Evolutionary conservation across 1,140 invertebrate species (phyloP).

Genomic region (Brachionus manjavacas): DNA sequence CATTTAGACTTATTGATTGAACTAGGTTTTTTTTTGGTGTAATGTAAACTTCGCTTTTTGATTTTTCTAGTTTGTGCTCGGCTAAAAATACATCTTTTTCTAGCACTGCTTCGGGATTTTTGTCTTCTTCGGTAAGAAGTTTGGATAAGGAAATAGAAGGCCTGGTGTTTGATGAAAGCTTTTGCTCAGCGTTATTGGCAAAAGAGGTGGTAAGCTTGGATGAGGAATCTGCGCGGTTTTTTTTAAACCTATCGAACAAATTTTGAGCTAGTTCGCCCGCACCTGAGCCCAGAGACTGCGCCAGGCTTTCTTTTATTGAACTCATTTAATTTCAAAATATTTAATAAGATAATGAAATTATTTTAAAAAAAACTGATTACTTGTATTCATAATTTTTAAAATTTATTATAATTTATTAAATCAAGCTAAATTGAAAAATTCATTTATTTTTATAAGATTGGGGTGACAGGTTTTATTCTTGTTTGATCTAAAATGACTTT

Average conservation of each 20-base stretch:
- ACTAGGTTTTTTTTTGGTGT: neutral
- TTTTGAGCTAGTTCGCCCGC: neutral
- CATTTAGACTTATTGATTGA: neutral
- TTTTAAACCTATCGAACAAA: neutral
- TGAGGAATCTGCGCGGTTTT: neutral
- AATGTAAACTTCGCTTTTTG: neutral
- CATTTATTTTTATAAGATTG: neutral
- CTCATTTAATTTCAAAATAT: neutral
- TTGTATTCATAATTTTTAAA: neutral
- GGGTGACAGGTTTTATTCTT: neutral
- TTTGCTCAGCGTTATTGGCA: neutral
- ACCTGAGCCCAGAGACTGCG: neutral
- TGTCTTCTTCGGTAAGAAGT: neutral
- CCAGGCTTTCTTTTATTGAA: constrained; percentile 16
- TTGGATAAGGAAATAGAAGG: neutral
- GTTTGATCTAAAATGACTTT: too few relatives aligned
- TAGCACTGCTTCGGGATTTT: too few relatives aligned
- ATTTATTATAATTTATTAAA: neutral
- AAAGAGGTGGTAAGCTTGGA: neutral
- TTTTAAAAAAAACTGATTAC: neutral
- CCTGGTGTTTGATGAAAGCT: neutral
- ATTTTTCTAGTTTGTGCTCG: neutral
- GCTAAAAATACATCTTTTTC: neutral
- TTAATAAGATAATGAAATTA: neutral
- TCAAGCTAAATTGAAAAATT: neutral